Base-by-base conservation (phyloP, 2,888 invertebrate genomes). In the Rhagium mordax region DNA sequence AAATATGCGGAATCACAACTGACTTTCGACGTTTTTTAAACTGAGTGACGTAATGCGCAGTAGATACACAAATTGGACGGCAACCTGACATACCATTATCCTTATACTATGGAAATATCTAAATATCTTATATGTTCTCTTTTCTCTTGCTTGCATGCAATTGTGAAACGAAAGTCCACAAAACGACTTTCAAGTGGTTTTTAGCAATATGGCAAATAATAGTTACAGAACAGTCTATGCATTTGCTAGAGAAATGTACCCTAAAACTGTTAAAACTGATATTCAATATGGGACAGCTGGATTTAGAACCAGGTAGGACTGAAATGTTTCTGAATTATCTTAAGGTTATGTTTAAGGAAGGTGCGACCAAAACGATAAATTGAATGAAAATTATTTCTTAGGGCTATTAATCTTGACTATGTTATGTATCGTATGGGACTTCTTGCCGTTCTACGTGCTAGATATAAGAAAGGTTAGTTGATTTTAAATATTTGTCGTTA, bases 341-440 rank as follows among this genome's bases (percentile, higher is more conserved):
- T 65, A 72, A 51, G 72, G 70, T 70, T 72, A 72, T 67, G 57
- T 53, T 66, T 67, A 65, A 67, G 55, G 41, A 55, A 77, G 74
- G 74, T 74, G 72, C 76, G 71, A 71, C 71, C 73, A 76, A 74
- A 70, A 71, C 69, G 61, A 49, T 62, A 48, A 72, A 70, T 48
- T 73, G 62, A 69, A 21, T 74, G 47, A 68, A 64, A 68, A 75
- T 78, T 78, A 74, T 84, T 79, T 85, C 91, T 91, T 64, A 98
- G 98, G 86, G 96, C 96, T 47, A 92, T 91, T 77, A 89, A 93
- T 74, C 89, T 99, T 83, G 95, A 96, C 80, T 97, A 97, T 91
- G 95, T 99, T 20, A 93, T 98, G 88, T 98, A 95, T 87, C 92
- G 99, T 68, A 96, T 98, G 95, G 99, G 98, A 3, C 89, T 98